phyloP scores from a whole-genome alignment of 92 coral and sea anemone genomes.

The Zoanthus sansibaricus region DNA sequence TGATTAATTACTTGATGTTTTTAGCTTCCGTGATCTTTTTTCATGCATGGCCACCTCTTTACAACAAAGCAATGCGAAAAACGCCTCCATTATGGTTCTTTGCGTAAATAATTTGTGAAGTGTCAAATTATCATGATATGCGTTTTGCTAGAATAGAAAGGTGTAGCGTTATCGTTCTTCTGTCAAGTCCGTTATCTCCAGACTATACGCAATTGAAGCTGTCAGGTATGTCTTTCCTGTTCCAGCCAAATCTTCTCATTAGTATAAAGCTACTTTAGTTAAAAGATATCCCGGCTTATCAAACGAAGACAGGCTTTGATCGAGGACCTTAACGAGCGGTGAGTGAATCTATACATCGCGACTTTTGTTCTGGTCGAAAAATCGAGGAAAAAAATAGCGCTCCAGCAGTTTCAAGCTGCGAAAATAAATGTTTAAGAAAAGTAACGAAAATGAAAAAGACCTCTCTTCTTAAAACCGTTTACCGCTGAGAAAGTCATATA shows the following conservation, averaged over 20 bases:
- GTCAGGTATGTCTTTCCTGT: constrained; percentile 10
- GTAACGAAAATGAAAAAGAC: neutral
- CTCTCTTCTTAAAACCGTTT: neutral
- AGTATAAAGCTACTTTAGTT: neutral
- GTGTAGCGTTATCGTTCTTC: constrained; percentile 1
- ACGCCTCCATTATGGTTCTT: neutral
- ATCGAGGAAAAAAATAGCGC: too few relatives aligned
- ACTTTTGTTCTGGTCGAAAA: too few relatives aligned
- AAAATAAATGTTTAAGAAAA: neutral
- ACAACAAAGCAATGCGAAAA: too few relatives aligned
- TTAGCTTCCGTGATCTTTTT: too few relatives aligned
- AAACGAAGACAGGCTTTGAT: neutral
- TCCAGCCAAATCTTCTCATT: neutral
- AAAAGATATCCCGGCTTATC: neutral
- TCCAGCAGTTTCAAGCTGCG: constrained; percentile 22
- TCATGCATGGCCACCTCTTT: too few relatives aligned
- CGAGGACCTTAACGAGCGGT: too few relatives aligned
- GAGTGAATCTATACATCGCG: too few relatives aligned
- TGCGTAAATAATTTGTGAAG: neutral
- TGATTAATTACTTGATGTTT: too few relatives aligned
- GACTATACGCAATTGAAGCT: constrained; percentile 23
- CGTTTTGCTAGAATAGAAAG: neutral
- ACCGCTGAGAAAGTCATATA: constrained; percentile 40
- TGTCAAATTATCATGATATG: neutral
- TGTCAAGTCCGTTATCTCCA: constrained; percentile 22